Conservation (phyloP, 1,140 invertebrate genomes). For the Drosophila takahashii region DNA sequence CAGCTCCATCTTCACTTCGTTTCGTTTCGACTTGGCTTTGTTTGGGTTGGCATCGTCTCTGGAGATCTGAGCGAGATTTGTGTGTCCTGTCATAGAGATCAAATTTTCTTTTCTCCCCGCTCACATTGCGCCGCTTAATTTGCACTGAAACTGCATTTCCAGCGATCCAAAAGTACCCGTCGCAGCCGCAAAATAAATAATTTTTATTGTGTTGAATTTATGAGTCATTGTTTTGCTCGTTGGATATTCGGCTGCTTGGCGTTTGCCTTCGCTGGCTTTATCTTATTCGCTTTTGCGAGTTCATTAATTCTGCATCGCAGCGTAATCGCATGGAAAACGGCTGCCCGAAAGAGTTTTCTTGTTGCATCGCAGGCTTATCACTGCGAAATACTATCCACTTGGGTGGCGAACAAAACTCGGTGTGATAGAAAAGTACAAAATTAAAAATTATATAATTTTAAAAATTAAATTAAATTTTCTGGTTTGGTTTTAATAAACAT, state of each 20-base stretch:
- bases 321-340: slow-evolving; percentile 41
- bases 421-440: not conserved
- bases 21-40: slow-evolving; percentile 16
- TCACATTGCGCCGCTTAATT: slow-evolving; percentile 36
- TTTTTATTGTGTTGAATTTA: slow-evolving; percentile 63
- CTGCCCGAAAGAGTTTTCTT: slow-evolving; percentile 21
- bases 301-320: slow-evolving; percentile 61
- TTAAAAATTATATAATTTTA: too few species aligned
- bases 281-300: slow-evolving; percentile 42
- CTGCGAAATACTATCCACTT: too few species aligned
- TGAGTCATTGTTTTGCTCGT: slow-evolving; percentile 64
- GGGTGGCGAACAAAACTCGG: not conserved
- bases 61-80: slow-evolving; percentile 66
- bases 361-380: slow-evolving; percentile 16
- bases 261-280: slow-evolving; percentile 26
- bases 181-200: slow-evolving; percentile 52
- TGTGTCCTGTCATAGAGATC: slow-evolving; percentile 72
- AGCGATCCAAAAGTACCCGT: slow-evolving; percentile 39
- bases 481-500: too few species aligned
- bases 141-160: slow-evolving; percentile 42
- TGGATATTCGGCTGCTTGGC: slow-evolving; percentile 10
- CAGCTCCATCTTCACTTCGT: not conserved
- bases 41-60: slow-evolving; percentile 41
- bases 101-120: slow-evolving; percentile 54
- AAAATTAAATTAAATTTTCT: too few species aligned